Conservation (phyloP, 1,140 invertebrate species). For the Magallana ariakensis region DNA sequence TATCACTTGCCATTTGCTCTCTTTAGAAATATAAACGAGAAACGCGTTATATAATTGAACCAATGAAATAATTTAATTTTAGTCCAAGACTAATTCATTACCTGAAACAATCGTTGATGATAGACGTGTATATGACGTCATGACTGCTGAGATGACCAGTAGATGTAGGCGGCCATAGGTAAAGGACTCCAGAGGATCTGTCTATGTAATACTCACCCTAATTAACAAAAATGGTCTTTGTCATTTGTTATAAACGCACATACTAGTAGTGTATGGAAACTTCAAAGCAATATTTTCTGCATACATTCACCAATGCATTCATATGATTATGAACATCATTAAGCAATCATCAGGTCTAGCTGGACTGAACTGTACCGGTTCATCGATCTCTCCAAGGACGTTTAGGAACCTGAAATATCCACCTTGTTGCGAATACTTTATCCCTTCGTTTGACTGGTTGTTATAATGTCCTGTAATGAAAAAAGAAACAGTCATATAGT, state of each 20-base stretch:
- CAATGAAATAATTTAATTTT: too few species aligned
- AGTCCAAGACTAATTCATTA: too few species aligned
- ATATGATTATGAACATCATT: too few species aligned
- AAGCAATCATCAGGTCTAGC: too few species aligned
- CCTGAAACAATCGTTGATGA: conserved; percentile 46
- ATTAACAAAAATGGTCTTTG: too few species aligned
- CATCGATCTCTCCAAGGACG: conserved; percentile 63
- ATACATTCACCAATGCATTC: too few species aligned
- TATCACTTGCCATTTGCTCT: too few species aligned
- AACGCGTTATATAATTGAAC: too few species aligned
- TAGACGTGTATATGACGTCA: conserved; percentile 60
- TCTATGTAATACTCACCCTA: conserved; percentile 65
- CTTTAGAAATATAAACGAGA: too few species aligned
- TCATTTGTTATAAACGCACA: too few species aligned
- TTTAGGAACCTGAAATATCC: conserved; percentile 68
- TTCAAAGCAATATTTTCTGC: too few species aligned
- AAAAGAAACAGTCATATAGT: background rate
- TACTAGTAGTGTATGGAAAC: too few species aligned
- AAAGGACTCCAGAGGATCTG: conserved; percentile 54
- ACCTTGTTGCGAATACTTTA: conserved; percentile 45
- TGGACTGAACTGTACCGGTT: conserved; percentile 54
- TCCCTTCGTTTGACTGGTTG: background rate
- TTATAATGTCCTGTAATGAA: background rate
- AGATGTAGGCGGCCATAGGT: conserved; percentile 59
- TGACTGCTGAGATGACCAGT: conserved; percentile 38